Percentiles rank a stretch among this genome's conserved stretches.
These are phyloP conservation scores for Pangasianodon hypophthalmus DNA, from an alignment of 2,113 vertebrate species.

Conservation along the genomic window DNA sequence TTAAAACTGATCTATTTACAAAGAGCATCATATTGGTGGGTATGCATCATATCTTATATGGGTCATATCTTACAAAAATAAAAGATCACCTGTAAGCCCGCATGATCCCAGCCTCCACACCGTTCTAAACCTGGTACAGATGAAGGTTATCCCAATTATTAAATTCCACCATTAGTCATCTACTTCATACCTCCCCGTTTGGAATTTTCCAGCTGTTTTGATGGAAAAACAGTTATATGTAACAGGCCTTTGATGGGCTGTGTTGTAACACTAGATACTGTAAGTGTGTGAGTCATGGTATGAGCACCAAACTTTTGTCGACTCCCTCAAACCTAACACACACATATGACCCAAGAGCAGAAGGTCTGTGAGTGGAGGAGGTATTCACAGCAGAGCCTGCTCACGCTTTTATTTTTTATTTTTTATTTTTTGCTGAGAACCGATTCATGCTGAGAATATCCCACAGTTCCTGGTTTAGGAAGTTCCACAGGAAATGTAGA, in stretches of 20 bases:
- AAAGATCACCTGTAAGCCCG: not conserved
- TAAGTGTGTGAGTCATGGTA: constrained; percentile 27
- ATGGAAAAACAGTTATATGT: constrained; percentile 2
- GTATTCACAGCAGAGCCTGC: constrained; percentile 4
- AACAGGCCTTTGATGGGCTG: not conserved
- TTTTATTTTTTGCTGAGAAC: not conserved
- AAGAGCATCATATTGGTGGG: not conserved
- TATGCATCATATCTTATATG: not conserved
- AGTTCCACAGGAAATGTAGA: constrained; percentile 31
- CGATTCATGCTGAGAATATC: not conserved
- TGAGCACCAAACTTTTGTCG: constrained; percentile 2
- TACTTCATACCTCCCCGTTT: not conserved
- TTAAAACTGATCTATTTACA: constrained; percentile 25
- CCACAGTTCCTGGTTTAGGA: constrained; percentile 7
- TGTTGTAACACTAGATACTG: constrained; percentile 16
- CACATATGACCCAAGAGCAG: not conserved
- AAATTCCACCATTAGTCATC: not conserved
- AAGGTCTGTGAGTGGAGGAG: constrained; percentile 29
- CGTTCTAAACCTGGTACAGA: not conserved
- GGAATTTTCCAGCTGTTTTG: not conserved
- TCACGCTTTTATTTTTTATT: constrained; percentile 17
- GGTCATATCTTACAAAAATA: not conserved
- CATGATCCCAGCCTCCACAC: not conserved
- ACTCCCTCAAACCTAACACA: not conserved
- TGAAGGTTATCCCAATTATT: not conserved